Conservation (phyloP, 2,797 vertebrate genomes). For the Molossus molossus region DNA sequence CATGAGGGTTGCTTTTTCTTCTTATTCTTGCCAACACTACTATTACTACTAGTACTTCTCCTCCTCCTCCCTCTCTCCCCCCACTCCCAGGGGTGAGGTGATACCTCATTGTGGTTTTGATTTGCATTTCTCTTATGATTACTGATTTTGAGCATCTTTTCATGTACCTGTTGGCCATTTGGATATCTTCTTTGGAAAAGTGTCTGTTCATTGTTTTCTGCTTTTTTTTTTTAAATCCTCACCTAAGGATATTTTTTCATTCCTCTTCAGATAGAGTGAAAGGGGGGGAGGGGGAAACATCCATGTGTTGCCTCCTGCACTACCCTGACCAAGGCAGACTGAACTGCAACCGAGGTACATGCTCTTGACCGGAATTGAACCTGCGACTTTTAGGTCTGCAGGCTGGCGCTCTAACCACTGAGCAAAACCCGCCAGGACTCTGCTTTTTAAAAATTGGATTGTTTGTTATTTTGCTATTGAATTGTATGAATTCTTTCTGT, state of each 20-base stretch:
- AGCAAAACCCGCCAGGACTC: too few species aligned
- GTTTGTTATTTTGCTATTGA: not conserved
- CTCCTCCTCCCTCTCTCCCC: too few species aligned
- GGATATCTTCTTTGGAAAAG: not conserved
- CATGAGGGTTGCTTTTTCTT: not conserved
- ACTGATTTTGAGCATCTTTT: not conserved
- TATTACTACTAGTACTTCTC: not conserved
- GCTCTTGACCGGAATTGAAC: too few species aligned
- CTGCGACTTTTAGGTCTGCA: too few species aligned
- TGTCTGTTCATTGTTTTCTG: not conserved
- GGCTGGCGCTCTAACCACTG: too few species aligned
- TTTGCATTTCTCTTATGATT: not conserved
- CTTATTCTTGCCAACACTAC: not conserved
- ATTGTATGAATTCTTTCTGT: not conserved
- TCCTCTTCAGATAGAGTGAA: too few species aligned
- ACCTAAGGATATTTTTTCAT: too few species aligned
- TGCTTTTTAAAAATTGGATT: not conserved
- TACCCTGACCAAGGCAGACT: too few species aligned
- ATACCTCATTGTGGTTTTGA: not conserved
- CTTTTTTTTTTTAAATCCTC: too few species aligned
- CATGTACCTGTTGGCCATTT: not conserved
- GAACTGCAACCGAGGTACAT: too few species aligned
- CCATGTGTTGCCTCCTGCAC: too few species aligned
- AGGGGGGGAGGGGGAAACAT: too few species aligned
- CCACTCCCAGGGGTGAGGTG: not conserved